Evolutionary conservation across 2,797 vertebrate genomes (phyloP), one percentile per base, ranked within the genome.

Genomic region (Phoxinus dragarum): DNA sequence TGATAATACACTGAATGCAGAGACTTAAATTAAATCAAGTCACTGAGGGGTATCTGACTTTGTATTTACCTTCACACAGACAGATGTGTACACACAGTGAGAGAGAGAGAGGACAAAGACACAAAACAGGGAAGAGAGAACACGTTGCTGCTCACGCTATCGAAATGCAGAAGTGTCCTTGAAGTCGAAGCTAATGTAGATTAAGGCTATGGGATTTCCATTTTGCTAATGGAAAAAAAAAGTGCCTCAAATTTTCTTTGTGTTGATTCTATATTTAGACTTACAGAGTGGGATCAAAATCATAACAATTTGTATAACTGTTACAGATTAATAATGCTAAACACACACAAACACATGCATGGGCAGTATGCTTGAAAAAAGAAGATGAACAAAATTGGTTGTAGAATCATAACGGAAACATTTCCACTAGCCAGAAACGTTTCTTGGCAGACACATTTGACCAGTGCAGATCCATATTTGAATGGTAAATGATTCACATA

Each of bases 401-500:
- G 9, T 44, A 21, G 40, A 79, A 42, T 66, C 56, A 64, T 66
- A 80, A 61, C 42, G 31, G 10, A 47, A 66, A 66, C 5, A 21
- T 67, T 80, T 67, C 10, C 11, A 49, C 10, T 67, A 47, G 61
- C 27, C 59, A 47, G 19, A 67, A 49, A 67, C 27, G 34, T 67
- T 66, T 49, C 59, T 49, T 80, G 59, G 59, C 59, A 66, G 59
- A 67, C 27, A 47, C 40, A 8, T 21, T 67, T 67, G 17, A 67
- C 27, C 40, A 79, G n/a, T 12, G 38, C 76, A 79, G 56, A 79
- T 79, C 9, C n/a, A 49, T 38, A 67, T 21, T 67, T 34, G n/a
- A 80, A 80, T 36, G 42, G 42, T 80, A 80, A 80, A 67, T 80
- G 42, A 36, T 67, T 67, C 42, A 49, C 77, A 49, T 14, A 80